These are phyloP conservation scores for Drosophila varians DNA, from an alignment of 1,140 invertebrate genomes.

Conservation along the genomic window DNA sequence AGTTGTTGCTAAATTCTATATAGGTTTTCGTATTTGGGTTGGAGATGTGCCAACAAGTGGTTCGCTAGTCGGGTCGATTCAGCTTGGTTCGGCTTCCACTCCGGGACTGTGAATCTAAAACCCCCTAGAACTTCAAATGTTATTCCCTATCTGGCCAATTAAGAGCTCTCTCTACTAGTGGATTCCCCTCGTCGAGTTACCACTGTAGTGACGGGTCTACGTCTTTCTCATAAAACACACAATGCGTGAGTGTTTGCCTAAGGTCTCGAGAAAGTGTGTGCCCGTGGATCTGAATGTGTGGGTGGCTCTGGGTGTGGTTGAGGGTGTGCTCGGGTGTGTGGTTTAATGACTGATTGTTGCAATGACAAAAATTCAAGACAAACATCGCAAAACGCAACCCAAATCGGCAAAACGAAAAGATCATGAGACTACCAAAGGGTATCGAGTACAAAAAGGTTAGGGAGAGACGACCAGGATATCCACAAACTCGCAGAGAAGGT, in stretches of 20 bases:
- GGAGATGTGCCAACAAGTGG: conserved; percentile 74
- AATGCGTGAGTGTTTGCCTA: conserved; percentile 23
- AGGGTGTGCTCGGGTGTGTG: conserved; percentile 37
- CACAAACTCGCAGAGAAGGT: conserved; percentile 15
- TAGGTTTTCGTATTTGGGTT: conserved; percentile 52
- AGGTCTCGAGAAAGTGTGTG: background rate
- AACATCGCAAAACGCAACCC: conserved; percentile 25
- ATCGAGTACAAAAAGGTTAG: background rate
- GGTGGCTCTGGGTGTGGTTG: conserved; percentile 5
- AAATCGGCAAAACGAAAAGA: conserved; percentile 32
- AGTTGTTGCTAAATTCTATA: conserved; percentile 10
- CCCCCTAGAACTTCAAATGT: too few relatives aligned
- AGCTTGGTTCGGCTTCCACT: conserved; percentile 57
- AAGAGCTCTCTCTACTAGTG: background rate
- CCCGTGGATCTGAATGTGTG: background rate
- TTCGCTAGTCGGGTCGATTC: conserved; percentile 34
- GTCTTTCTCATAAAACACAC: background rate
- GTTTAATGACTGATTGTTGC: conserved; percentile 3
- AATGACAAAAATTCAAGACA: conserved; percentile 35
- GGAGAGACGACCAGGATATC: conserved; percentile 4
- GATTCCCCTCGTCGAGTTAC: background rate
- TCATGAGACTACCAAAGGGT: conserved; percentile 22
- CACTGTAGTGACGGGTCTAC: background rate
- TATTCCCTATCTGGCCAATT: too few relatives aligned
- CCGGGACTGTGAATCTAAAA: conserved; percentile 3